Percentiles rank a stretch among this genome's conserved stretches.
Conservation (phyloP, 2,797 vertebrate species). For the Pseudochirops corinnae region DNA sequence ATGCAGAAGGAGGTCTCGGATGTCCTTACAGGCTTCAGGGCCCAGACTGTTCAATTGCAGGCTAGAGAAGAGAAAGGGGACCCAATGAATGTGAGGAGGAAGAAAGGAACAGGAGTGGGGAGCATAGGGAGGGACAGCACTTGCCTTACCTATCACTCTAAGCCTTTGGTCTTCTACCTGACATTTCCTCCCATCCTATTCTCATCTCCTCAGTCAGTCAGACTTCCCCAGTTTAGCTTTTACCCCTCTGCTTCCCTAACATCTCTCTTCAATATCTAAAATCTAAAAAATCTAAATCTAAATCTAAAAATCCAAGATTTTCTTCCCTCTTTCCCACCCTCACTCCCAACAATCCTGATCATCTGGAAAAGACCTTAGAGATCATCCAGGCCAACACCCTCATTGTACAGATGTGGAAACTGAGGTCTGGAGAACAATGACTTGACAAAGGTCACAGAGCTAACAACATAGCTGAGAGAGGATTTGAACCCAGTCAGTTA, state of each 20-base stretch:
- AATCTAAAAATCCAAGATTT: not conserved
- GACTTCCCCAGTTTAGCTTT: not conserved
- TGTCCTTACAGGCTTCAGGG: slow-evolving; percentile 91
- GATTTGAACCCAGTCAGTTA: not conserved
- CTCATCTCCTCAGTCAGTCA: not conserved
- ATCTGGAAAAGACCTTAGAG: not conserved
- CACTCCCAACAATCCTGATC: not conserved
- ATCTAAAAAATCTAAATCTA: too few relatives aligned
- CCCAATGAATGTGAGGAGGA: not conserved
- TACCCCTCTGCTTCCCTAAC: not conserved
- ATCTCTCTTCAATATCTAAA: not conserved
- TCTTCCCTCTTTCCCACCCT: not conserved
- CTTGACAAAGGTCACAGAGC: not conserved
- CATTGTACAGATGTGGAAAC: not conserved
- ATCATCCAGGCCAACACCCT: not conserved
- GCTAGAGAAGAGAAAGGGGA: slow-evolving; percentile 84
- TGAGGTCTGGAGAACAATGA: not conserved
- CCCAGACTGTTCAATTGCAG: slow-evolving; percentile 95
- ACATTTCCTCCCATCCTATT: not conserved
- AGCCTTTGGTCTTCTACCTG: not conserved
- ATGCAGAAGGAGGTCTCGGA: slow-evolving; percentile 92
- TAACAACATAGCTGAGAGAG: not conserved
- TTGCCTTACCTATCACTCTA: not conserved
- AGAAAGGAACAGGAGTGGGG: not conserved
- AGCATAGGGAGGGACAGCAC: not conserved